A percentile compares a stretch with the other conserved stretches of the same genome.
Evolutionary conservation across 1,140 invertebrate species (phyloP).

Genomic region (Neodiprion fabricii): DNA sequence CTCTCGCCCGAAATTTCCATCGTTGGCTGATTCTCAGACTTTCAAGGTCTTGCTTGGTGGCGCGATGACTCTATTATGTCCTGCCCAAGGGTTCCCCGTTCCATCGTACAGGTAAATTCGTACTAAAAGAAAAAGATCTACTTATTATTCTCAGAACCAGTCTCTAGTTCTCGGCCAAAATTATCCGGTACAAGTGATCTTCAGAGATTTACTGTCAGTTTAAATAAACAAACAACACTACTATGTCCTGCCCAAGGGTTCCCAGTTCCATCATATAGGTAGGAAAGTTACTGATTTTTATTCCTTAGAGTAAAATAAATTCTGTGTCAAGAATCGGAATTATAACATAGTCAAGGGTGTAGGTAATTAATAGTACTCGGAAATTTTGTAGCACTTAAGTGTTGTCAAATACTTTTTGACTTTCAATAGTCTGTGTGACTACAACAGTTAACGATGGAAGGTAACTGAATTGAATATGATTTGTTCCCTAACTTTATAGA

Average conservation of each 20-base stretch:
- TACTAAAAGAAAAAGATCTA: neutral
- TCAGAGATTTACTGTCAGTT: conserved; percentile 46
- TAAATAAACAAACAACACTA: conserved; percentile 55
- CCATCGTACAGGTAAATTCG: conserved; percentile 67
- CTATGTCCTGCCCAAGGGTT: conserved; percentile 68
- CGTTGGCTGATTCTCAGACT: conserved; percentile 53
- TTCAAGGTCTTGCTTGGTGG: conserved; percentile 52
- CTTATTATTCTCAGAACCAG: conserved; percentile 51
- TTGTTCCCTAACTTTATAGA: conserved; percentile 38
- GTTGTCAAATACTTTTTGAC: too few species aligned
- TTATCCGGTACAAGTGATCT: conserved; percentile 55
- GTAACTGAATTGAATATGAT: conserved; percentile 6
- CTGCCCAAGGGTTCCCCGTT: conserved; percentile 72
- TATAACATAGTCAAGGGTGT: too few species aligned
- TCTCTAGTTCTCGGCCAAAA: conserved; percentile 53
- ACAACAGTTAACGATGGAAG: neutral
- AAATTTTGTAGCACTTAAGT: too few species aligned
- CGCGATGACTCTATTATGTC: conserved; percentile 65
- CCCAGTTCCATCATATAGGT: conserved; percentile 65
- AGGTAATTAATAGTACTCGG: too few species aligned
- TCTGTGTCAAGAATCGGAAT: too few species aligned
- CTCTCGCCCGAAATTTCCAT: conserved; percentile 58
- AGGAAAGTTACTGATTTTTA: conserved; percentile 35
- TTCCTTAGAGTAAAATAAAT: too few species aligned
- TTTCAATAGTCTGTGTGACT: too few species aligned